Evolutionary conservation across 1,140 invertebrate species (phyloP), one percentile per base, ranked within the genome.

Genomic region (Conopomorpha cramerella): DNA sequence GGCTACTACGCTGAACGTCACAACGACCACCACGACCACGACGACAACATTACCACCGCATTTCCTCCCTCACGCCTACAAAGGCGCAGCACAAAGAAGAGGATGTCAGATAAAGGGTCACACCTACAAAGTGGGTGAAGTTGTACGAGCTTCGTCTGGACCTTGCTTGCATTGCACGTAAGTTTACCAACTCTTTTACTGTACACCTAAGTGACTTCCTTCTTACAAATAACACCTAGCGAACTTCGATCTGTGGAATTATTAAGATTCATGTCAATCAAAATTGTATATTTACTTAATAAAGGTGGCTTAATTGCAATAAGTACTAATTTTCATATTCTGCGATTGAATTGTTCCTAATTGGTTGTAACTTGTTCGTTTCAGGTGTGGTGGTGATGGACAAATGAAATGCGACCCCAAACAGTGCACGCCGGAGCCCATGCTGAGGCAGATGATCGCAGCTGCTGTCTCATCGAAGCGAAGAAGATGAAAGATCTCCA

Each of bases 401-500:
- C 89, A 93, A 71, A 95, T 96, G 92, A 88, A 93, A 72, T 96
- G 93, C 71, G 90, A 95, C 71, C 93, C 93, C 28, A 86, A 86
- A 68, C 82, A 86, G 36, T 96, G 93, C 63, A 88, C 86, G 45
- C 92, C 92, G 17, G 89, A 93, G 61, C 90, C 91, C 33, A 90
- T 93, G 84, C 73, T 95, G 42, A 82, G 89, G 58, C 90, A 92
- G 80, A 91, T 94, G 86, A 90, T 94, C 49, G 88, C 87, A 41
- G 85, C 85, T 15, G 86, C 85, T 28, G 85, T 85, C 23, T 83
- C 85, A 34, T 81, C 83, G 43, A 83, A 85, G 55, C 83, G 88
- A 65, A 84, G 88, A 66, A 89, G 88, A 86, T 87, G 86, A 87
- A 81, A 67, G 48, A 38, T 36, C 51, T 51, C 31, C 31, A 43